Evolutionary conservation across 1,140 invertebrate genomes (phyloP), one percentile per base, ranked within the genome.

Genomic region (Drosophila fuyamai): DNA sequence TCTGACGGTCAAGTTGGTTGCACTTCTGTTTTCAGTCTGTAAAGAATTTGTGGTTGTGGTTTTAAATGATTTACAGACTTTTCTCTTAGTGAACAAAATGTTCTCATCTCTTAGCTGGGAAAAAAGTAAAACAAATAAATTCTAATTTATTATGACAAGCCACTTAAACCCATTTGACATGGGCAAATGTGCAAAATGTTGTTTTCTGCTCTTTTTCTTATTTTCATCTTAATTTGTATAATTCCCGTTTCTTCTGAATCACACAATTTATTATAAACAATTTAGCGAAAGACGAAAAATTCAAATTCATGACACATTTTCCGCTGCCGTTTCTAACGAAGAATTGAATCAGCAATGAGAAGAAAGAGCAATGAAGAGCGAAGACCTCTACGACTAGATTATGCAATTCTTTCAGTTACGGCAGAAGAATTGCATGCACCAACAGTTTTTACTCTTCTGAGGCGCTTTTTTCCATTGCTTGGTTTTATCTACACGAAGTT

Each of bases 191-290:
- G 56, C 63, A 56, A 62, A 50, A 55, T 61, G 56, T 44, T 56
- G 46, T 51, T n/a, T 23, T 51, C 53, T 48, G 13, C 36, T 46
- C 47, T 16, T 41, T 9, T 43, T 44, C 51, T 58, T 38, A 23
- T 41, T 47, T 48, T 68, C 18, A 14, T 48, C 43, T 58, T 18
- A 56, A 47, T 50, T 14, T 27, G 36, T 29, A 41, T 41, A 57
- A 71, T 70, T 71, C 35, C 27, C 23, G 38, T 29, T 47, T 51
- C 38, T 38, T 62, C 57, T 85, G 82, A 85, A 75, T 85, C 81
- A 85, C 53, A 51, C 44, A 63, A 88, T 85, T 88, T 81, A 85
- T 81, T 86, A 81, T 78, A 77, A 85, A 85, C 74, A 86, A 86
- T 86, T 81, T 76, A 59, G 58, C 43, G 5, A 10, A 58, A 71